Evolutionary conservation across 2,888 invertebrate genomes (phyloP).

Genomic region (Holacanthella duospinosa): DNA sequence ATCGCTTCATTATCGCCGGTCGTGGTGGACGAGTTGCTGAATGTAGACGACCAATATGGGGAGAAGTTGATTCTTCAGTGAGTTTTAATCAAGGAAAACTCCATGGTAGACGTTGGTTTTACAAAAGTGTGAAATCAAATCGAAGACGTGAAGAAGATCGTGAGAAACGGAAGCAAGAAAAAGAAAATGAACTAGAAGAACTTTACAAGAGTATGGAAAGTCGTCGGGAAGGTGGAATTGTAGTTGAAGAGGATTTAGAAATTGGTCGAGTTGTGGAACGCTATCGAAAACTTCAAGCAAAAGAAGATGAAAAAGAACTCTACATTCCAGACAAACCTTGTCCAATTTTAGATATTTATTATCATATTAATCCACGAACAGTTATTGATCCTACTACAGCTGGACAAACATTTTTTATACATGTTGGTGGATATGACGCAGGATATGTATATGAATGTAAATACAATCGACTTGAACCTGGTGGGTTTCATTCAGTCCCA

Average conservation of each 20-base stretch:
- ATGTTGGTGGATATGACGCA: constrained; percentile 55
- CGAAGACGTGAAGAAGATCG: constrained; percentile 52
- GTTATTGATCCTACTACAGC: constrained; percentile 39
- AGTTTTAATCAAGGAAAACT: constrained; percentile 29
- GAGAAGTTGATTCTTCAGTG: constrained; percentile 15
- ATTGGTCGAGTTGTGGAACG: constrained; percentile 22
- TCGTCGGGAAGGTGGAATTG: constrained; percentile 12
- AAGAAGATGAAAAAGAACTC: constrained; percentile 48
- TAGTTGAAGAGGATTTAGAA: constrained; percentile 32
- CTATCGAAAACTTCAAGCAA: constrained; percentile 21
- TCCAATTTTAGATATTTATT: constrained; percentile 50
- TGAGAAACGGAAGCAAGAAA: constrained; percentile 47
- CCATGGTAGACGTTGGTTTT: constrained; percentile 30
- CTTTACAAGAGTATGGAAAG: constrained; percentile 43
- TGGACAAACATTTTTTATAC: constrained; percentile 51
- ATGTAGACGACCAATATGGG: constrained; percentile 30
- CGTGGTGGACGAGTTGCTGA: constrained; percentile 26
- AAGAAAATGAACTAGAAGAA: constrained; percentile 48
- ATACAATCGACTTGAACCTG: constrained; percentile 40
- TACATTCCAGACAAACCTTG: constrained; percentile 51
- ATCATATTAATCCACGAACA: constrained; percentile 38
- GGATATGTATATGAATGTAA: constrained; percentile 56
- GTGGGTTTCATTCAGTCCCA: constrained; percentile 44
- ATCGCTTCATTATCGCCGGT: constrained; percentile 26
- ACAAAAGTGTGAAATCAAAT: constrained; percentile 50